Evolutionary conservation across 2,113 vertebrate species (phyloP).

Genomic region (Porphyrio hochstetteri): DNA sequence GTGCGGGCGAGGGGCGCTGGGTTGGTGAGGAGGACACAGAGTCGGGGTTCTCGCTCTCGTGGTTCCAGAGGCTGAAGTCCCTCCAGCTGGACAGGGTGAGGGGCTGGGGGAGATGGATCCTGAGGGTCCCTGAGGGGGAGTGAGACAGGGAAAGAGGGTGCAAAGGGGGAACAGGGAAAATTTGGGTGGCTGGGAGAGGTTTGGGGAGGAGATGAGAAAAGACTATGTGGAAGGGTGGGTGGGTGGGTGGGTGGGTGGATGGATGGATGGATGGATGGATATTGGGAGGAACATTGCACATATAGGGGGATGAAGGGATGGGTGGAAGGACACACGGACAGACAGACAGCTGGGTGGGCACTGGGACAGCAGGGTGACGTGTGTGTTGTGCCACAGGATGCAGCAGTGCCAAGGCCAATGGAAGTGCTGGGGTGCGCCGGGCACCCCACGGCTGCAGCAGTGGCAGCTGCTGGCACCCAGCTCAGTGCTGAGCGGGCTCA

Average conservation of each 20-base stretch:
- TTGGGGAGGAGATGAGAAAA: not conserved
- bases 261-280: not conserved
- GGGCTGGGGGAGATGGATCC: not conserved
- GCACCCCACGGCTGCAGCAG: no score
- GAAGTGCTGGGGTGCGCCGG: not conserved
- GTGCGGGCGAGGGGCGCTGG: no score
- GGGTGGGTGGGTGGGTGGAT: not conserved
- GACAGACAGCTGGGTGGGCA: not conserved
- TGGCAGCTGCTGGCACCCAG: no score
- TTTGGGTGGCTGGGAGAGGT: no score
- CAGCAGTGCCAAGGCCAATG: no score
- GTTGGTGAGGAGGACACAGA: not conserved
- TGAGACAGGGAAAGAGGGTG: no score
- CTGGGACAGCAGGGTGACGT: not conserved
- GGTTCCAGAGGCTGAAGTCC: not conserved
- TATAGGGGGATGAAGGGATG: not conserved
- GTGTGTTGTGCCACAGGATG: no score
- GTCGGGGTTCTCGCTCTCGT: no score
- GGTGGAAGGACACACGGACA: not conserved
- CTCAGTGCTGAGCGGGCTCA: no score
- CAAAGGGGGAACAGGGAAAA: not conserved
- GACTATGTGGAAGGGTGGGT: not conserved
- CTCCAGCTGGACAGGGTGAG: not conserved
- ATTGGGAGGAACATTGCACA: not conserved
- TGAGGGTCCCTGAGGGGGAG: not conserved